phyloP scores from a whole-genome alignment of 2,797 vertebrate genomes.

The Aselliscus stoliczkanus region DNA sequence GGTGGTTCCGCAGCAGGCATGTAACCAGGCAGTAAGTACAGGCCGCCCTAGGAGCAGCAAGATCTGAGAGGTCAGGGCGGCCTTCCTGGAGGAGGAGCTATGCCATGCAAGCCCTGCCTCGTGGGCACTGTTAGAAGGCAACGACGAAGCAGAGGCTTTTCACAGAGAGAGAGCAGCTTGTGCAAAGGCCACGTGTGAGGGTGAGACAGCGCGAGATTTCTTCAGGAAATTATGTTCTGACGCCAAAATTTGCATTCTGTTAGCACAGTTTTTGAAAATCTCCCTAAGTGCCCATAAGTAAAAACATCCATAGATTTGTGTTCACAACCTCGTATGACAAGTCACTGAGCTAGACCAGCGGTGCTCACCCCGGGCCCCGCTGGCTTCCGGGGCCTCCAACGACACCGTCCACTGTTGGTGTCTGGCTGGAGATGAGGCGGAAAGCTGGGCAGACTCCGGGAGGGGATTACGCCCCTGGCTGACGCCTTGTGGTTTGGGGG shows the following conservation, averaged over 20 bases:
- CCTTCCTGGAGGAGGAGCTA: background rate
- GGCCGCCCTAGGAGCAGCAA: background rate
- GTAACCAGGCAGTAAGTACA: rapidly evolving
- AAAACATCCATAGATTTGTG: background rate
- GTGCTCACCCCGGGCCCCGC: background rate
- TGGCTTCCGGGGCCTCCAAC: background rate
- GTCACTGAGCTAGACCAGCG: rapidly evolving
- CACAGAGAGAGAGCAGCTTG: too few relatives aligned
- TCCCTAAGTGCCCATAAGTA: background rate
- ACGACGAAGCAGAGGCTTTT: rapidly evolving
- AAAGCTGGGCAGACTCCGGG: background rate
- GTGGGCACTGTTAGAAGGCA: background rate
- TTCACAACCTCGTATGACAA: background rate
- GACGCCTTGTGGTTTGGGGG: background rate
- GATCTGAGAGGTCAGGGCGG: background rate
- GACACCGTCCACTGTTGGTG: too few relatives aligned
- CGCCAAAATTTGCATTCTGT: background rate
- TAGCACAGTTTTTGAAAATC: background rate
- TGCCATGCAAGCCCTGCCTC: background rate
- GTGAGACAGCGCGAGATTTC: rapidly evolving
- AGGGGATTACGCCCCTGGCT: too few relatives aligned
- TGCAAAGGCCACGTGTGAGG: background rate
- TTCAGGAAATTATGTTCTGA: background rate
- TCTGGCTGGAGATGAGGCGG: background rate
- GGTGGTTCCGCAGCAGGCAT: rapidly evolving